Evolutionary conservation across 2,888 invertebrate species (phyloP).

Genomic region (Oasisia sp.): DNA sequence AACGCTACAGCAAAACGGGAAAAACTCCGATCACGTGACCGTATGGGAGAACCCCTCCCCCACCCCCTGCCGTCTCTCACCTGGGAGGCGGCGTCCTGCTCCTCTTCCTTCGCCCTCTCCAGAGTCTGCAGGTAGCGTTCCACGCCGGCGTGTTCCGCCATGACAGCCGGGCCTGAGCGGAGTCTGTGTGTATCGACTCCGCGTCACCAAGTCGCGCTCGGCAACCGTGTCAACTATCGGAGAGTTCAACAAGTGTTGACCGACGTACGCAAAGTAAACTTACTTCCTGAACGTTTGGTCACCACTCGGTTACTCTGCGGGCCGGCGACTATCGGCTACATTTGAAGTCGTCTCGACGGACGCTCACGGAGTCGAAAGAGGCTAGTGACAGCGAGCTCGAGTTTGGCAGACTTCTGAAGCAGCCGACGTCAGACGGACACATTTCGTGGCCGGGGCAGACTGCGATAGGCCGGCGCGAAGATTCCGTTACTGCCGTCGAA

Average conservation of each 20-base stretch:
- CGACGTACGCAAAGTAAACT: background rate
- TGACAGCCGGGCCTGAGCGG: background rate
- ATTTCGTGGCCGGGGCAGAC: background rate
- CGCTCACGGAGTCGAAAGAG: background rate
- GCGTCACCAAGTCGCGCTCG: background rate
- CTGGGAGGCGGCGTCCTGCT: background rate
- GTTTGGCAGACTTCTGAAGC: background rate
- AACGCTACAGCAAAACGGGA: background rate
- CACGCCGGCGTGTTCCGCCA: background rate
- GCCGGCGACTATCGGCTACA: background rate
- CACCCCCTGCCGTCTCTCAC: background rate
- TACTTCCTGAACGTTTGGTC: background rate
- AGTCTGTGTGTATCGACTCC: background rate
- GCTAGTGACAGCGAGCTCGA: background rate
- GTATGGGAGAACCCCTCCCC: background rate
- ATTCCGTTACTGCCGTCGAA: constrained; percentile 17
- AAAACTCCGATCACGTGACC: background rate
- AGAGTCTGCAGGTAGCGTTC: constrained; percentile 13
- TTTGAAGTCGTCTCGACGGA: background rate
- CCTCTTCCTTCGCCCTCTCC: constrained; percentile 12
- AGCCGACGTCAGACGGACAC: background rate
- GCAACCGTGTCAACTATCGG: background rate
- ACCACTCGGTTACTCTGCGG: background rate
- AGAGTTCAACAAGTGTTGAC: constrained; percentile 1
- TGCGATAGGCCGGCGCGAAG: constrained; percentile 7